Base-by-base conservation (phyloP, 2,113 vertebrate species). In the Tachysurus fulvidraco region DNA sequence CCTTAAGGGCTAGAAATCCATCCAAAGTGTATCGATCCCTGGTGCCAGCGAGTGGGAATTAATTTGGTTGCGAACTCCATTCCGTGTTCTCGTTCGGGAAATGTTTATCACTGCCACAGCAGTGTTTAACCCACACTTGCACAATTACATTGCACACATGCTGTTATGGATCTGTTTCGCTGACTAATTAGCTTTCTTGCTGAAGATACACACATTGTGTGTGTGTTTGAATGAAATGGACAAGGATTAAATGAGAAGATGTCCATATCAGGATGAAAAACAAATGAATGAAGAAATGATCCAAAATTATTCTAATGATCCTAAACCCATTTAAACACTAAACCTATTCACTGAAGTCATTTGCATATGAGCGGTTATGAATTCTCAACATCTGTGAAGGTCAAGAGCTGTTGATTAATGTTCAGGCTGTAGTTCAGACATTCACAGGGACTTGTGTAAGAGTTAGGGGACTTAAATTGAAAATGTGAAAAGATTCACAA, bases 21-120 rank as follows among this genome's bases (percentile, higher is more conserved):
- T 86, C 65, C 46, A 4, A 50, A 23, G 28, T 16, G 13, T n/a
- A 80, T 86, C 12, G 76, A 86, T 86, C 76, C 50, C 25, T 50
- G 5, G 28, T 23, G 17, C 13, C 44, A 30, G 28, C 16, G 62
- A 85, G 84, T 76, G 73, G 73, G 73, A 85, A 85, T 85, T 85
- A 28, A 85, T 85, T 85, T 78, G 73, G 73, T 76, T 85, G 84
- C n/a, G 52, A 76, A 85, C 73, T 85, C 74, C n/a, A 65, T 79
- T 67, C n/a, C n/a, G 30, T 79, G 74, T 55, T 36, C 25, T 57
- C 67, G 19, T n/a, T 36, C 25, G 21, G 21, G n/a, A 67, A 60
- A 85, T 36, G 59, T 59, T 78, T 64, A 78, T 78, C 57, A 85
- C 14, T 14, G 74, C 46, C 28, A 65, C 14, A 30, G 28, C 44